Conservation (phyloP, 2,113 vertebrate species). For the Cygnus atratus region DNA sequence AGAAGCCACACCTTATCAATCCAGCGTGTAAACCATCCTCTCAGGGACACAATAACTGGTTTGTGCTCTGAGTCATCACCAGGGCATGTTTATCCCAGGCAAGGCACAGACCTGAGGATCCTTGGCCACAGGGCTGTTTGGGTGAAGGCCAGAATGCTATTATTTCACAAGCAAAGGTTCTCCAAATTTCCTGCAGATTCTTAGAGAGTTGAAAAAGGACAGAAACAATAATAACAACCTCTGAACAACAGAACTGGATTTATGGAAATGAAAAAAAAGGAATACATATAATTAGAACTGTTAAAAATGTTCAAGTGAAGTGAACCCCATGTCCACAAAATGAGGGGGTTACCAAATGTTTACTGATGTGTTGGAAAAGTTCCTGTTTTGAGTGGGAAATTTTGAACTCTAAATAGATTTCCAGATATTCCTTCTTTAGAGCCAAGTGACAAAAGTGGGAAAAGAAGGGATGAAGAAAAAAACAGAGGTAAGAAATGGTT, state of each 20-base stretch:
- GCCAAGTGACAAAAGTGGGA: background rate
- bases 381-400: background rate
- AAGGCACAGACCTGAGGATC: conserved; percentile 1
- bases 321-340: background rate
- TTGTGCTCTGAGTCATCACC: background rate
- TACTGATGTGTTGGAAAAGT: background rate
- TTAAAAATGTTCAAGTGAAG: background rate
- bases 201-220: background rate
- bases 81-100: background rate
- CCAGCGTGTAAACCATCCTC: background rate
- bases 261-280: background rate
- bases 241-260: background rate
- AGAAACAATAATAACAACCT: background rate
- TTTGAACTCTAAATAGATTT: background rate
- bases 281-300: background rate
- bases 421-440: background rate
- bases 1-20: background rate
- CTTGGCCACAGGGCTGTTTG: background rate
- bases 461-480: background rate
- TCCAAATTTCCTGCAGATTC: background rate
- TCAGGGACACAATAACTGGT: background rate
- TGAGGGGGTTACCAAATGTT: background rate
- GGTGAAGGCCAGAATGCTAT: background rate
- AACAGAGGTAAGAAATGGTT: background rate
- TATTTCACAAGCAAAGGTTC: background rate